A percentile compares a stretch with the other conserved stretches of the same genome.
Evolutionary conservation across 2,113 vertebrate species (phyloP).

Genomic region (Pituophis catenifer): DNA sequence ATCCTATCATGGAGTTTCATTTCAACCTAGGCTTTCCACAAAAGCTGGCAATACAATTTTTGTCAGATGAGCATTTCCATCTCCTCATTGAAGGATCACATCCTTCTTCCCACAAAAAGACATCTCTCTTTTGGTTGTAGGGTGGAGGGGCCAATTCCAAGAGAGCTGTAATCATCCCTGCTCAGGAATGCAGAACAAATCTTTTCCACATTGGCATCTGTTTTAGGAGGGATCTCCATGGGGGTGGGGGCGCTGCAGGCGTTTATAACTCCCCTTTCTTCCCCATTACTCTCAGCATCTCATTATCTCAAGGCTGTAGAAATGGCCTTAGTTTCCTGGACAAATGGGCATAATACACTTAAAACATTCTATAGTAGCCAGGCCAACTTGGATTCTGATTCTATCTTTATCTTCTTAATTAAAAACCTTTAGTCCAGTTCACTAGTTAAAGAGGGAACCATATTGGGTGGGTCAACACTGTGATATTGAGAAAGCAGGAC

Average conservation of each 20-base stretch:
- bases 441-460: conserved; percentile 2
- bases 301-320: not conserved
- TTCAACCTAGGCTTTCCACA: not conserved
- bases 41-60: not conserved
- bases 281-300: conserved; percentile 22
- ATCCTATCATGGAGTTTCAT: not conserved
- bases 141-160: conserved; percentile 25
- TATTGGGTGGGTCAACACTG: not conserved
- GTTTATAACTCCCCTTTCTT: not conserved
- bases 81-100: not conserved
- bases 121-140: conserved; percentile 2
- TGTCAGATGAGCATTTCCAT: not conserved
- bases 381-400: conserved; percentile 7
- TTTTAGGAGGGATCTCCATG: not conserved
- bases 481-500: not conserved
- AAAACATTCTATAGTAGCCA: rapidly evolving
- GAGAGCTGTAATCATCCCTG: conserved; percentile 15
- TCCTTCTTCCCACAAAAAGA: not conserved
- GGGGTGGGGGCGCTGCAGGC: rapidly evolving
- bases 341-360: conserved; percentile 26
- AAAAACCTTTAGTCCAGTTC: not conserved
- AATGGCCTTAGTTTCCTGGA: not conserved
- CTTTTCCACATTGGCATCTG: conserved; percentile 65
- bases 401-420: conserved; percentile 7
- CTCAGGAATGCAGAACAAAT: conserved; percentile 74